phyloP scores from a whole-genome alignment of 2,888 invertebrate genomes.

The Rugalucina vietnamica region DNA sequence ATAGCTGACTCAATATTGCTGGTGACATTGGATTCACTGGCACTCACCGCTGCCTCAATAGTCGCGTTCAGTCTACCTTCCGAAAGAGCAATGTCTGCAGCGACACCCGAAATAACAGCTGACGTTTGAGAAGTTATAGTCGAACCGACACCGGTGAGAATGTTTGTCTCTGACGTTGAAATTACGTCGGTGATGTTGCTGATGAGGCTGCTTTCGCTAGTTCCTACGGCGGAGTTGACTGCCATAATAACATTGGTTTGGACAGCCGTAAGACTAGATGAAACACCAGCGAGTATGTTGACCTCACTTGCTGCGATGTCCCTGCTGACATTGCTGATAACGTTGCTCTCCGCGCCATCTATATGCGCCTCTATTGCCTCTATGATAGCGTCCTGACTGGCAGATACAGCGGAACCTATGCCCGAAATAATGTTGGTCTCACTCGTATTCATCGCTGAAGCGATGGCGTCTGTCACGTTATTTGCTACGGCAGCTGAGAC shows the following conservation, averaged over 20 bases:
- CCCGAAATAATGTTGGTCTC: neutral
- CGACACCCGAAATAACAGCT: neutral
- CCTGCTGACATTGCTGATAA: neutral
- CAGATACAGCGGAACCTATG: neutral
- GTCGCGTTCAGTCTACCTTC: neutral
- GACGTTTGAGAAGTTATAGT: neutral
- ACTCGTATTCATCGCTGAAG: neutral
- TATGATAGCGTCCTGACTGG: neutral
- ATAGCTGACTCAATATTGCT: neutral
- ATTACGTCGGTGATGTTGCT: neutral
- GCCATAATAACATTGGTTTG: neutral
- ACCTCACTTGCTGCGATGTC: neutral
- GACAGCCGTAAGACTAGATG: neutral
- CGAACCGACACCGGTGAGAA: neutral
- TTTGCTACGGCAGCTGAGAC: neutral
- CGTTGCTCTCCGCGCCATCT: neutral
- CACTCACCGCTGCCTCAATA: neutral
- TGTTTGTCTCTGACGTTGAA: neutral
- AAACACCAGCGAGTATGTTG: neutral
- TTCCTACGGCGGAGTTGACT: neutral
- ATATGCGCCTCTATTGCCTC: neutral
- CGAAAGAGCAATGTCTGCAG: neutral
- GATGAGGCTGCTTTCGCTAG: neutral
- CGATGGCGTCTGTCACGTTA: neutral
- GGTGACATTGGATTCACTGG: neutral